Evolutionary conservation across 2,113 vertebrate genomes (phyloP), one percentile per base, ranked within the genome.

Genomic region (Strix uralensis): DNA sequence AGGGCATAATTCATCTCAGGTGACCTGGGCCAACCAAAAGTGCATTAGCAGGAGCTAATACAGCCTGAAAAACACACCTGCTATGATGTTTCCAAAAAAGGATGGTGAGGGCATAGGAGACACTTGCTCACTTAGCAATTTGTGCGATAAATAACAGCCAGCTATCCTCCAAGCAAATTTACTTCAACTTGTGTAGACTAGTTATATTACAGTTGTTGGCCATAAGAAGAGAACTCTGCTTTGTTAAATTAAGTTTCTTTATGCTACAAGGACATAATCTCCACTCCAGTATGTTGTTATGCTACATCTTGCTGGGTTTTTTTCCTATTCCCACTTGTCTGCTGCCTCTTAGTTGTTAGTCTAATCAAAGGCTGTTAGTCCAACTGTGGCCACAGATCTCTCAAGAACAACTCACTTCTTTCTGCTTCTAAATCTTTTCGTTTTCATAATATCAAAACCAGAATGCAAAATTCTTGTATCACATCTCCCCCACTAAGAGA

Each of bases 291-390:
- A 42, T 13, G 27, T 49, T 59, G n/a, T 36, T 73, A 69, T 7
- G 19, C 34, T 55, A n/a, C 20, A 17, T 49, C 42, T 81, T 0
- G 0, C 4, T 38, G 11, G 2, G 0, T 3, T 54, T 86, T 73
- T 58, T 66, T 27, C 44, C 36, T 57, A 5, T 85, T 47, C 47
- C 40, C 19, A 23, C 30, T 81, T 38, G 30, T 20, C 62, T 63
- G 14, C 29, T 52, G 22, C 21, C n/a, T 51, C 42, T 67, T 66
- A 66, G 17, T 46, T 61, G n/a, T 42, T 61, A 85, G 34, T 74
- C 46, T 18, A 69, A 6, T 9, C 34, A 55, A 36, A 32, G 30
- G 30, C 11, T 82, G 25, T n/a, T 88, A 80, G 34, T 47, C 47
- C 34, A 79, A 10, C 34, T 42, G 23, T 54, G 55, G 42, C 42